These are phyloP conservation scores for Eurystomus glaucurus DNA, from an alignment of 2,797 vertebrate genomes.

Conservation along the genomic window DNA sequence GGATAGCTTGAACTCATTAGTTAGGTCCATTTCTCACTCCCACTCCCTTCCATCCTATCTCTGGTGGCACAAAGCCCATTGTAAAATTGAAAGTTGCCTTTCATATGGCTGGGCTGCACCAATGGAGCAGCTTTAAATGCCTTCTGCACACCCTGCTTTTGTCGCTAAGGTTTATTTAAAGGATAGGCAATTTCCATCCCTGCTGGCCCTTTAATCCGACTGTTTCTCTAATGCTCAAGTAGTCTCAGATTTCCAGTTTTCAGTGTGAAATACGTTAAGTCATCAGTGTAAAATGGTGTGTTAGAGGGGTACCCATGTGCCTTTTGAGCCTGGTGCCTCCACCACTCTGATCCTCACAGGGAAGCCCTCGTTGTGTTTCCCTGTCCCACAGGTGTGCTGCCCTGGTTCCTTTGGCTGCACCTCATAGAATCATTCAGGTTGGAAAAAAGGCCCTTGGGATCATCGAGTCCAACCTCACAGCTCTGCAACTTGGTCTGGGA, in stretches of 20 bases:
- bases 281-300: no score
- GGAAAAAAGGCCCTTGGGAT: neutral
- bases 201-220: constrained; percentile 15
- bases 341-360: no score
- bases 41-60: constrained; percentile 30
- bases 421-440: neutral
- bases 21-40: constrained; percentile 46
- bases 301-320: no score
- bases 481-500: neutral
- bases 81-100: constrained; percentile 41
- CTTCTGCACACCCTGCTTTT: constrained; percentile 15
- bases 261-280: no score
- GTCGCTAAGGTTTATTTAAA: constrained; percentile 31
- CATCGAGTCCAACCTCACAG: neutral
- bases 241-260: no score
- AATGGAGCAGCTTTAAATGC: neutral
- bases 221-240: constrained; percentile 39
- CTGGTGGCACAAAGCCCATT: neutral
- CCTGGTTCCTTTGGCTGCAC: no score
- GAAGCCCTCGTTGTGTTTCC: no score
- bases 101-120: neutral
- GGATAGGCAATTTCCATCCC: neutral
- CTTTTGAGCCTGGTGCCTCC: no score
- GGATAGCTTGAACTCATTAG: neutral
- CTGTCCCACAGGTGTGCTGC: no score